Evolutionary conservation across 2,797 vertebrate species (phyloP).

Genomic region (Chaetodon trifasciatus): DNA sequence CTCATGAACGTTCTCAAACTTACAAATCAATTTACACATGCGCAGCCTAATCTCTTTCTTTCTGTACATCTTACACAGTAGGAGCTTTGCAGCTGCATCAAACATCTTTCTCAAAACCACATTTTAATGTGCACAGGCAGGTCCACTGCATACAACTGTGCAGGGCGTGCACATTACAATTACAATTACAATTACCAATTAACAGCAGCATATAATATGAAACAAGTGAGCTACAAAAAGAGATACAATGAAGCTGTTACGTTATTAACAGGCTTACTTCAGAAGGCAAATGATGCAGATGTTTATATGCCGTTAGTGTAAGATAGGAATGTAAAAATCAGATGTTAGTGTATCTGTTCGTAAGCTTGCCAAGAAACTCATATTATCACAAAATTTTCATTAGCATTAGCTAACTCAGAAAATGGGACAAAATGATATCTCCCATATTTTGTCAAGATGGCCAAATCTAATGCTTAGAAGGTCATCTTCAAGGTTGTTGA

Average conservation of each 20-base stretch:
- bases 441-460: not conserved
- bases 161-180: not conserved
- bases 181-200: too few relatives aligned
- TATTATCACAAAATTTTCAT: not conserved
- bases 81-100: not conserved
- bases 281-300: conserved; percentile 5
- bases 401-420: not conserved
- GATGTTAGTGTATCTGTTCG: not conserved
- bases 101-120: not conserved
- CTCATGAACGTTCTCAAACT: conserved; percentile 40
- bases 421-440: not conserved
- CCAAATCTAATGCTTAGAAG: not conserved
- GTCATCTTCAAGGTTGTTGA: not conserved
- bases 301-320: not conserved
- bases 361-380: not conserved
- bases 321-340: not conserved
- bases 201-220: not conserved
- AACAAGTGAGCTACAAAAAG: not conserved
- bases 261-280: not conserved
- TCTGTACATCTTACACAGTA: conserved; percentile 9
- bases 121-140: not conserved
- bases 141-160: not conserved
- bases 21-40: conserved; percentile 61
- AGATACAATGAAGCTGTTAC: conserved; percentile 1
- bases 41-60: conserved; percentile 25